Evolutionary conservation across 1,140 invertebrate species (phyloP), one percentile per base, ranked within the genome.

Genomic region (Harpegnathos saltator): DNA sequence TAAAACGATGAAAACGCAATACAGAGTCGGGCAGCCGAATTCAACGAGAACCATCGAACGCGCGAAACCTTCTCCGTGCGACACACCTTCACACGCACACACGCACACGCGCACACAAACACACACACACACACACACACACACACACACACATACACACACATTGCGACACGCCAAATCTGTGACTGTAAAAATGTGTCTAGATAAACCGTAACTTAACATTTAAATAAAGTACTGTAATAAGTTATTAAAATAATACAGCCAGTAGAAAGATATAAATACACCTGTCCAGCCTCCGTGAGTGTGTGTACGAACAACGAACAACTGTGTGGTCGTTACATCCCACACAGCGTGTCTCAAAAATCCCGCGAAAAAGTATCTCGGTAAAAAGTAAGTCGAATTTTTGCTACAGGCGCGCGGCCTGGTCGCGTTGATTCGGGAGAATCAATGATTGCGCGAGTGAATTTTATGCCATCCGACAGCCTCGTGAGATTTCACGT

Each of bases 131-230:
- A 63, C 52, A 54, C 26, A 7, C 33, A 63, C 63, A 33, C 33
- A 33, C 44, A 52, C 63, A 63, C 63, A 58, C 26, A 65, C 33
- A 33, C 7, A 29, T n/a, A 68, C 63, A 78, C 22, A 19, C 68
- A 44, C 17, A 56, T 68, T 78, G 62, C 63, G 75, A 80, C 50
- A 80, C 38, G 11, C 38, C 68, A 77, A 82, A 73, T 72, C 75
- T 81, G 72, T 74, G 83, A 84, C 86, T 59, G 77, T 52, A 71
- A 85, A 71, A 85, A 82, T 88, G 73, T 88, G 82, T 91, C 85
- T 92, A 92, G 90, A 86, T 90, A 88, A 91, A 86, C 86, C 90
- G 91, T 84, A 86, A 92, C 87, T 92, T 92, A 91, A 93, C 89
- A 72, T 89, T 91, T 86, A 91, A 44, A 90, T 91, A 89, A 90